Evolutionary conservation across 2,797 vertebrate species (phyloP).

Genomic region (Phrynocephalus forsythii): DNA sequence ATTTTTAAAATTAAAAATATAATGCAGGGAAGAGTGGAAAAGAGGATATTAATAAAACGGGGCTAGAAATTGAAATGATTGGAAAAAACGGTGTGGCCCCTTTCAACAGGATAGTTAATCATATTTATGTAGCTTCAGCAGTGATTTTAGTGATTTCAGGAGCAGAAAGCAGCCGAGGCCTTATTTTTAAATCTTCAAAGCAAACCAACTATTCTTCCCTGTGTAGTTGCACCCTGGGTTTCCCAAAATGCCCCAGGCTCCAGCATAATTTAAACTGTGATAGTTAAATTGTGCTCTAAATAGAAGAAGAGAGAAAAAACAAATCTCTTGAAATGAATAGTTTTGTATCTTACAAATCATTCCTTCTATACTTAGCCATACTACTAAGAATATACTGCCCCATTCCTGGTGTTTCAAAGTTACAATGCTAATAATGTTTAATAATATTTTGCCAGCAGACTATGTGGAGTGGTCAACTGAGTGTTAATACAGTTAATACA

Average conservation of each 20-base stretch:
- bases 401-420: slow-evolving; percentile 25
- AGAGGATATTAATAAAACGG: no score
- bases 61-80: no score
- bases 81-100: no score
- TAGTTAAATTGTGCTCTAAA: neutral
- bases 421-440: slow-evolving; percentile 32
- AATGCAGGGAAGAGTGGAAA: no score
- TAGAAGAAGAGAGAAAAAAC: neutral
- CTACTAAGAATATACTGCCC: slow-evolving; percentile 17
- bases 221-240: neutral
- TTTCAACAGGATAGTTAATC: no score
- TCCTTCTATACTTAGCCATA: neutral
- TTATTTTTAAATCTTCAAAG: no score
- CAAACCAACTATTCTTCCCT: no score
- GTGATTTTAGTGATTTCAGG: no score
- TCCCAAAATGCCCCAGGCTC: neutral
- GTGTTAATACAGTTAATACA: neutral
- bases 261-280: neutral
- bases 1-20: no score
- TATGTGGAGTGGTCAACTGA: no score
- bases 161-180: no score
- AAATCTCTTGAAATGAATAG: neutral
- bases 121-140: neutral
- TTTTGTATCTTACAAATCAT: neutral
- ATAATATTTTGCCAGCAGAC: slow-evolving; percentile 48